Percentiles rank a stretch among this genome's conserved stretches.
These are phyloP conservation scores for Loriculus beryllinus DNA, from an alignment of 2,797 vertebrate genomes.

Conservation along the genomic window DNA sequence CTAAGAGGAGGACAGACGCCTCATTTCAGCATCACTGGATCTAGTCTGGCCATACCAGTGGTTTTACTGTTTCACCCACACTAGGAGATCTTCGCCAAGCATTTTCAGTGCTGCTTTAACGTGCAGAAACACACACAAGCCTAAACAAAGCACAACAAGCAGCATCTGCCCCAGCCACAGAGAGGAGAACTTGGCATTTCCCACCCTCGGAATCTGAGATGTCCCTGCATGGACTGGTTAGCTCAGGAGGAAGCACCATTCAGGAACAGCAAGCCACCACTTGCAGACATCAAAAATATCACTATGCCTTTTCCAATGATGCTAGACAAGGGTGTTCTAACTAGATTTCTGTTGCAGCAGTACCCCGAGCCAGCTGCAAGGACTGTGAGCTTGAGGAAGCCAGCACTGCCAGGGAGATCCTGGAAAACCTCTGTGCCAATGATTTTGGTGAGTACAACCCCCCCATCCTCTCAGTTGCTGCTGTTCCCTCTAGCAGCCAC, in stretches of 20 bases:
- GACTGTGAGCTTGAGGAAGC: conserved; percentile 84
- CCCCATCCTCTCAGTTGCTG: neutral
- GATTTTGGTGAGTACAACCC: conserved; percentile 82
- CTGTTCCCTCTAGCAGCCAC: neutral
- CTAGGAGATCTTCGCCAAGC: neutral
- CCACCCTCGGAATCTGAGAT: neutral
- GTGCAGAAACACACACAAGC: neutral
- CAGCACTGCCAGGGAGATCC: conserved; percentile 77
- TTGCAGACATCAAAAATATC: neutral
- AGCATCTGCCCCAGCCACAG: neutral
- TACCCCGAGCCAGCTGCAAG: conserved; percentile 83
- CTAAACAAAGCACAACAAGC: neutral
- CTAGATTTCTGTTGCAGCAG: conserved; percentile 61
- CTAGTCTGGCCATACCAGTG: neutral
- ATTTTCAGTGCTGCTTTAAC: neutral
- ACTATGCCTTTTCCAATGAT: neutral
- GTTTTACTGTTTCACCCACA: neutral
- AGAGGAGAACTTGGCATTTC: neutral
- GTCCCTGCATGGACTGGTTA: neutral
- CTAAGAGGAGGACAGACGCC: neutral
- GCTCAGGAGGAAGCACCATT: neutral
- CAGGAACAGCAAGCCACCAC: neutral
- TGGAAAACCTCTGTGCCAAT: conserved; percentile 82
- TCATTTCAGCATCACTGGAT: neutral
- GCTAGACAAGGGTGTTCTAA: neutral